Percentiles rank a stretch among this genome's conserved stretches.
These are phyloP conservation scores for Silvanus unidentatus DNA, from an alignment of 2,888 invertebrate species.

Conservation along the genomic window DNA sequence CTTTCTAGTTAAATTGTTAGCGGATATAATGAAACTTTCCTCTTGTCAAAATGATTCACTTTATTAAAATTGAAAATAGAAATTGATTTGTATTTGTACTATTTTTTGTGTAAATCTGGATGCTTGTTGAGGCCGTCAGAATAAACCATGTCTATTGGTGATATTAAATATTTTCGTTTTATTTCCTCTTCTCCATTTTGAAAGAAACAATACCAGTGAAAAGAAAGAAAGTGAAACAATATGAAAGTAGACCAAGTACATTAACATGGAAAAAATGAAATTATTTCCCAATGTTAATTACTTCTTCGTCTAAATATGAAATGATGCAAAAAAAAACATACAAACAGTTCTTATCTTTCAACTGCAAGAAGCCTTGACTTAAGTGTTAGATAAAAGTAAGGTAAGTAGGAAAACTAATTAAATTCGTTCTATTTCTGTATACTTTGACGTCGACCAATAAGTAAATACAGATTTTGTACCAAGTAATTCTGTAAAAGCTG, in stretches of 20 bases:
- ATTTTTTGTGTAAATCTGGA: conserved; percentile 57
- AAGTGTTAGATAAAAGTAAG: neutral
- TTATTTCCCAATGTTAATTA: too few relatives aligned
- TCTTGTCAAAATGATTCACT: too few relatives aligned
- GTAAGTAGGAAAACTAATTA: too few relatives aligned
- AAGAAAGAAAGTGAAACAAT: conserved; percentile 4
- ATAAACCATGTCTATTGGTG: conserved; percentile 44
- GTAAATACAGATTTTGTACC: neutral
- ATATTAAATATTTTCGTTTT: conserved; percentile 30
- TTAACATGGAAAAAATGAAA: too few relatives aligned
- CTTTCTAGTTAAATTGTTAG: too few relatives aligned
- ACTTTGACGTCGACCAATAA: neutral
- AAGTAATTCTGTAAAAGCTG: neutral
- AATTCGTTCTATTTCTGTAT: too few relatives aligned
- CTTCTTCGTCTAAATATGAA: too few relatives aligned
- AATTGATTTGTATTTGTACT: conserved; percentile 39
- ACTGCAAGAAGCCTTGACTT: neutral
- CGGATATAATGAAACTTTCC: too few relatives aligned
- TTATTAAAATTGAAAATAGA: too few relatives aligned
- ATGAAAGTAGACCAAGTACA: too few relatives aligned
- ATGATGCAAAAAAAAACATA: too few relatives aligned
- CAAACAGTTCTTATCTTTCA: too few relatives aligned
- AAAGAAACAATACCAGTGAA: neutral
- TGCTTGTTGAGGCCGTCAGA: conserved; percentile 46
- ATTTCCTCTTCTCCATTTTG: conserved; percentile 8